Percentiles rank a stretch among this genome's conserved stretches.
Conservation (phyloP, 2,888 invertebrate genomes). For the Rhorus exstirpatorius region DNA sequence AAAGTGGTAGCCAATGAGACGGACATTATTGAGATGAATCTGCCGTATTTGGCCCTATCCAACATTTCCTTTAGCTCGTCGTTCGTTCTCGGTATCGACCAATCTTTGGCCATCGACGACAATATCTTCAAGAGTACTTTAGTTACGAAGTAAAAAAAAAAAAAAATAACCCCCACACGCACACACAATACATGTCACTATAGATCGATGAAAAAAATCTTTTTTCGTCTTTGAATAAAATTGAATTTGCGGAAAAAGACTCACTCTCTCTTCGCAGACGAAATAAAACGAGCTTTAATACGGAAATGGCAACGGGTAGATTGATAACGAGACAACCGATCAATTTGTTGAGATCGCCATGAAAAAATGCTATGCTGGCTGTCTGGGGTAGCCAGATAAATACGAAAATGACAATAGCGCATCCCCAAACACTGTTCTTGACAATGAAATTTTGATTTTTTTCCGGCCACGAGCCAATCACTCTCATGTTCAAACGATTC, state of each 20-base stretch:
- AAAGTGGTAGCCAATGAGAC: slow-evolving; percentile 69
- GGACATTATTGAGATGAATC: slow-evolving; percentile 70
- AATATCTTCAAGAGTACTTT: slow-evolving; percentile 48
- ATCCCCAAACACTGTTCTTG: slow-evolving; percentile 52
- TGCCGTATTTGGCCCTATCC: slow-evolving; percentile 65
- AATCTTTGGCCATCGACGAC: slow-evolving; percentile 63
- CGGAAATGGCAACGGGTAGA: slow-evolving; percentile 50
- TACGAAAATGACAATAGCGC: slow-evolving; percentile 23
- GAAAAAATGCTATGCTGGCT: slow-evolving; percentile 52
- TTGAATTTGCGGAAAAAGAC: background rate
- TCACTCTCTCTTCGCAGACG: slow-evolving; percentile 46
- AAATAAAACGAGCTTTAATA: slow-evolving; percentile 48
- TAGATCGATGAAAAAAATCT: too few relatives aligned
- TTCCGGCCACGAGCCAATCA: slow-evolving; percentile 77
- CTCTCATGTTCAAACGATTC: slow-evolving; percentile 73
- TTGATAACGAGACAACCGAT: slow-evolving; percentile 76
- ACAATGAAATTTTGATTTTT: slow-evolving; percentile 54
- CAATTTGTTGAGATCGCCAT: slow-evolving; percentile 42
- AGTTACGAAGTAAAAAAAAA: background rate
- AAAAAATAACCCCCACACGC: too few relatives aligned
- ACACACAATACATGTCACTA: too few relatives aligned
- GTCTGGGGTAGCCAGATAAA: slow-evolving; percentile 62
- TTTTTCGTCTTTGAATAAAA: background rate
- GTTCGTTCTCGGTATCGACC: slow-evolving; percentile 31
- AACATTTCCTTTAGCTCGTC: slow-evolving; percentile 66